Percentiles rank a stretch among this genome's conserved stretches.
Conservation (phyloP, 1,140 invertebrate species). For the Archivesica marissinica region DNA sequence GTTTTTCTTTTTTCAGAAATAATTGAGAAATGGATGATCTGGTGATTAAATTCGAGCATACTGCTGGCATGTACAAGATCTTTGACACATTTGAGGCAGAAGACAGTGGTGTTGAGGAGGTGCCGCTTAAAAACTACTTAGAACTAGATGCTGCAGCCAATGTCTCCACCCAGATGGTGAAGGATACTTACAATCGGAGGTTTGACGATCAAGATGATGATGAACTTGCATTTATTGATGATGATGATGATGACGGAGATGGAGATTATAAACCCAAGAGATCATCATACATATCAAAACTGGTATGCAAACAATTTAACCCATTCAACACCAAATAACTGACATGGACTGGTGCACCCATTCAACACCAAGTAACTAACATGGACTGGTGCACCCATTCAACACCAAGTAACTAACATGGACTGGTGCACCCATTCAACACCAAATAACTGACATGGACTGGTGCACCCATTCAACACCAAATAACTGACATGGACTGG, state of each 20-base stretch:
- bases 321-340: too few species aligned
- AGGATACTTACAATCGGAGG: not conserved
- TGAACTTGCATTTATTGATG: slow-evolving; percentile 33
- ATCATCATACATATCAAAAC: not conserved
- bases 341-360: too few species aligned
- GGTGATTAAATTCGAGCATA: not conserved
- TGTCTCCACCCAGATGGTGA: not conserved
- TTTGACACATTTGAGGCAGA: slow-evolving; percentile 18
- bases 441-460: too few species aligned
- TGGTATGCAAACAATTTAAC: not conserved
- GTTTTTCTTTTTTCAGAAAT: not conserved
- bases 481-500: too few species aligned
- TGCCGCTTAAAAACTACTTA: slow-evolving; percentile 29
- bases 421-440: too few species aligned
- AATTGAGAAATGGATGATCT: not conserved
- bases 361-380: too few species aligned
- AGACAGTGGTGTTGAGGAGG: slow-evolving; percentile 49
- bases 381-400: too few species aligned
- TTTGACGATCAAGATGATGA: slow-evolving; percentile 9
- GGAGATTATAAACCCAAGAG: slow-evolving; percentile 25
- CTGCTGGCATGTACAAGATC: slow-evolving; percentile 13
- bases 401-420: too few species aligned
- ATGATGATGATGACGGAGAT: not conserved
- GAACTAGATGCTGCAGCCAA: slow-evolving; percentile 15
- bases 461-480: too few species aligned